Evolutionary conservation across 2,888 invertebrate genomes (phyloP).

Genomic region (Hemaris fuciformis): DNA sequence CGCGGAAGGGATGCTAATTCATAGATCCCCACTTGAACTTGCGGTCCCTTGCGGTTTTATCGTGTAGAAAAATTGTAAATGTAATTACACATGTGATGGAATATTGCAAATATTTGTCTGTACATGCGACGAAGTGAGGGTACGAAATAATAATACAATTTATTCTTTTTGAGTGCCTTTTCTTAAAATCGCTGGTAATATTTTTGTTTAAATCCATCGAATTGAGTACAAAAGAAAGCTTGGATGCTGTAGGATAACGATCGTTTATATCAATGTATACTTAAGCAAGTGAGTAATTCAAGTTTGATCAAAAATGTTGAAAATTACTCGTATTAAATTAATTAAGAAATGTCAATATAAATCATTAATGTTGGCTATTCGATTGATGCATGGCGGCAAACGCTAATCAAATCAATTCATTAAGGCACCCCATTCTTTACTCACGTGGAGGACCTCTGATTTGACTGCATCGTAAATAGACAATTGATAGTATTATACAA

Average conservation of each 20-base stretch:
- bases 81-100: slow-evolving; percentile 13
- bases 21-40: slow-evolving; percentile 14
- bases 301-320: no score
- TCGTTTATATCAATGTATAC: no score
- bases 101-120: slow-evolving; percentile 15
- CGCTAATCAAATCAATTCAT: slow-evolving; percentile 43
- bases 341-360: background rate
- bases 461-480: slow-evolving; percentile 27
- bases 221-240: no score
- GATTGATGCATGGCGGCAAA: slow-evolving; percentile 10
- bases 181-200: no score
- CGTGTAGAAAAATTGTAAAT: slow-evolving; percentile 20
- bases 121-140: slow-evolving; percentile 2
- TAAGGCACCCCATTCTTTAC: slow-evolving; percentile 23
- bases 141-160: background rate
- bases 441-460: slow-evolving; percentile 19
- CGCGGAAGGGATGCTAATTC: slow-evolving; percentile 18
- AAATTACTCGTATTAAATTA: no score
- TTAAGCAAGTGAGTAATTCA: no score
- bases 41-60: slow-evolving; percentile 18
- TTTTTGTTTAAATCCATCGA: no score
- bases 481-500: slow-evolving; percentile 3
- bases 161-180: background rate
- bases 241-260: no score
- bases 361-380: background rate